Percentiles rank a stretch among this genome's conserved stretches.
phyloP scores from a whole-genome alignment of 2,797 vertebrate species.

The Siniperca obscura region DNA sequence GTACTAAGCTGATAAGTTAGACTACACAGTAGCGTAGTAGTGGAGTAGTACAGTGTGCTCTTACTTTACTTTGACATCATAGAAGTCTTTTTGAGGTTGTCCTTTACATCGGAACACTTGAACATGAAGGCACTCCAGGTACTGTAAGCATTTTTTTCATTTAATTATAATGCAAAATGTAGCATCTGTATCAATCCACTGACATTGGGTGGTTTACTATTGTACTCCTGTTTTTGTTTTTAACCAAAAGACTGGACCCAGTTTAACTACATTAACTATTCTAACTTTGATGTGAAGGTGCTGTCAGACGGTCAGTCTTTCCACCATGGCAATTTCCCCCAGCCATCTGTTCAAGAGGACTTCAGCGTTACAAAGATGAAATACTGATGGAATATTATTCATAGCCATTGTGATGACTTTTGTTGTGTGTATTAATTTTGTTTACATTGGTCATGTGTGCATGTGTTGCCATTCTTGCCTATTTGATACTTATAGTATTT shows the following conservation, averaged over 20 bases:
- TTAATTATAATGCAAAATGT: not conserved
- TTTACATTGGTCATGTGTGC: not conserved
- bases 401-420: not conserved
- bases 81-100: not conserved
- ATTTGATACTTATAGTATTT: not conserved
- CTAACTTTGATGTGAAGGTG: constrained; percentile 36
- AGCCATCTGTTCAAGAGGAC: constrained; percentile 50
- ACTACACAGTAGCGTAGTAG: not conserved
- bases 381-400: not conserved
- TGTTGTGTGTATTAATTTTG: not conserved
- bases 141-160: not conserved
- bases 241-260: not conserved
- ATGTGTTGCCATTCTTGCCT: not conserved
- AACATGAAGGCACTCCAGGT: constrained; percentile 56
- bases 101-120: not conserved
- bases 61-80: not conserved
- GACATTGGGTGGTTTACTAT: not conserved
- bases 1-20: accelerated
- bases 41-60: not conserved
- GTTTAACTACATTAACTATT: not conserved
- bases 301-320: constrained; percentile 53
- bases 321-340: constrained; percentile 28
- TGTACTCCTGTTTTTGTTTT: not conserved
- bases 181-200: not conserved
- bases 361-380: constrained; percentile 60